Evolutionary conservation across 1,140 invertebrate genomes (phyloP).

Genomic region (Stegodyphus mimosarum): DNA sequence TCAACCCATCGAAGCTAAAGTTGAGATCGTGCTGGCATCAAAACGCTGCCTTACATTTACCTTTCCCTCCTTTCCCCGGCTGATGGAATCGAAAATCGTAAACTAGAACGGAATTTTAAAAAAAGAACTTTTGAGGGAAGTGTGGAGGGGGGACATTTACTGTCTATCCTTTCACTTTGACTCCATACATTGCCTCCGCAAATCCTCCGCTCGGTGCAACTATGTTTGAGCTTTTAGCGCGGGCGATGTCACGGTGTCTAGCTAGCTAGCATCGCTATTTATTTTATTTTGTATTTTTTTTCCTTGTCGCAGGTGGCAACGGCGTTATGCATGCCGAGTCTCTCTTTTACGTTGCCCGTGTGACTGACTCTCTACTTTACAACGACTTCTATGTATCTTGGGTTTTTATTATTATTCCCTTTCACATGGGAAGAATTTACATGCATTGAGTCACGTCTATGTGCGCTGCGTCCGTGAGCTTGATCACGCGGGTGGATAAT

Average conservation of each 20-base stretch:
- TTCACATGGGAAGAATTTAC: constrained; percentile 17
- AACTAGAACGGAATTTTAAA: too few species aligned
- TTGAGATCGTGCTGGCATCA: too few species aligned
- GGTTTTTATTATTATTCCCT: background rate
- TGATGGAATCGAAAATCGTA: too few species aligned
- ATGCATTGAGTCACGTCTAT: background rate
- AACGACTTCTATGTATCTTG: constrained; percentile 2
- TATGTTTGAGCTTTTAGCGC: constrained; percentile 52
- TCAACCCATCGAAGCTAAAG: too few species aligned
- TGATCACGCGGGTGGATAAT: constrained; percentile 38
- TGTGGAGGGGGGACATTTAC: too few species aligned
- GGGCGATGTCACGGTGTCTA: constrained; percentile 35
- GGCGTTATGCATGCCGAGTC: constrained; percentile 14
- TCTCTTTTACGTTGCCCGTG: background rate
- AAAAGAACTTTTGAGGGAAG: too few species aligned
- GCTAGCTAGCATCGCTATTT: background rate
- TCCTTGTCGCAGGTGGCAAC: constrained; percentile 39
- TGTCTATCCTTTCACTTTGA: too few species aligned
- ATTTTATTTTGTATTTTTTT: constrained; percentile 22
- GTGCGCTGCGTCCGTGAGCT: background rate
- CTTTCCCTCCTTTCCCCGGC: too few species aligned
- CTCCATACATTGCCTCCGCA: too few species aligned
- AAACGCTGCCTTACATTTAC: too few species aligned
- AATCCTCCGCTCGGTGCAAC: background rate
- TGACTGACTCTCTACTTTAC: constrained; percentile 26